Conservation (phyloP, 2,888 invertebrate genomes). For the Melanostoma scalare region DNA sequence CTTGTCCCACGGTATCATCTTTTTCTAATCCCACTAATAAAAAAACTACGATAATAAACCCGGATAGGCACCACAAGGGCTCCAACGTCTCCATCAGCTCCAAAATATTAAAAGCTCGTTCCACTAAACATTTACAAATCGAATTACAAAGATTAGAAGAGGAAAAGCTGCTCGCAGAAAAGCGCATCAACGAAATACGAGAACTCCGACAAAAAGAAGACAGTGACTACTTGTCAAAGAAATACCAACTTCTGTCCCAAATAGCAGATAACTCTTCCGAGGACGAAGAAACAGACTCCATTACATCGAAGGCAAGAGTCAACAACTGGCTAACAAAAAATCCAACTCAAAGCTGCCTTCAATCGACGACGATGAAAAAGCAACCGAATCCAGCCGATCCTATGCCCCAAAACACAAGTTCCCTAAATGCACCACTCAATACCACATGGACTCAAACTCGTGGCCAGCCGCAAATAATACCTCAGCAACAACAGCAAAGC, state of each 20-base stretch:
- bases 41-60: no score
- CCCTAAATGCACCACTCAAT: slow-evolving; percentile 1
- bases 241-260: slow-evolving; percentile 14
- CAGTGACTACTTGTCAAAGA: slow-evolving; percentile 1
- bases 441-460: slow-evolving; percentile 5
- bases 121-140: background rate
- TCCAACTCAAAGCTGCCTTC: slow-evolving; percentile 5
- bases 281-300: background rate
- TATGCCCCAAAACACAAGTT: background rate
- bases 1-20: background rate
- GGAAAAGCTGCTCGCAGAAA: background rate
- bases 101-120: background rate
- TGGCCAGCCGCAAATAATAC: background rate
- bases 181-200: slow-evolving; percentile 5
- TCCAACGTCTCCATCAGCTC: background rate
- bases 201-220: slow-evolving; percentile 7
- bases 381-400: slow-evolving; percentile 4
- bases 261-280: slow-evolving; percentile 3
- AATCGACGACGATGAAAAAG: slow-evolving; percentile 6
- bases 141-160: slow-evolving; percentile 10
- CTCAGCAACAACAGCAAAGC: slow-evolving; percentile 7
- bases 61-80: background rate
- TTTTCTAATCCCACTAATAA: background rate
- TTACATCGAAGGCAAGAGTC: background rate
- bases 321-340: background rate